Percentiles rank a stretch among this genome's conserved stretches.
These are phyloP conservation scores for Dryoscopus gambensis DNA, from an alignment of 2,113 vertebrate genomes.

Conservation along the genomic window DNA sequence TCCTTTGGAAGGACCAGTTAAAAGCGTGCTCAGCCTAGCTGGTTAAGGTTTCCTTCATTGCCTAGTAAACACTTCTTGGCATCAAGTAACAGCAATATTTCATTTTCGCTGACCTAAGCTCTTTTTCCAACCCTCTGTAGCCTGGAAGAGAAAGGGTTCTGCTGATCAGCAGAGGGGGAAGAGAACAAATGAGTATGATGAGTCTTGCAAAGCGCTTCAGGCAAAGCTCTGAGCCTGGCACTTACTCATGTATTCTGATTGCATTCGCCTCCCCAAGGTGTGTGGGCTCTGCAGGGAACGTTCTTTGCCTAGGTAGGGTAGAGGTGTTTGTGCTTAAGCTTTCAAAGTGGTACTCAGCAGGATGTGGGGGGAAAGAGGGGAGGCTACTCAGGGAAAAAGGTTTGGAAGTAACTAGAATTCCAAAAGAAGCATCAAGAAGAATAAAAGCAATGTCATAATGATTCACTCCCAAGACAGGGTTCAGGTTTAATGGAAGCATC, in stretches of 20 bases:
- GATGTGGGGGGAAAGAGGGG: neutral
- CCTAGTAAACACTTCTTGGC: neutral
- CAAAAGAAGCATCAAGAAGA: neutral
- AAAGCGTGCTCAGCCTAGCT: neutral
- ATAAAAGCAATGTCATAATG: neutral
- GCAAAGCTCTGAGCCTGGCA: constrained; percentile 1
- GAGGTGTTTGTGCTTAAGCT: neutral
- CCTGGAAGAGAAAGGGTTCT: constrained; percentile 1
- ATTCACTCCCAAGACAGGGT: neutral
- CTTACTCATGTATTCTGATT: neutral
- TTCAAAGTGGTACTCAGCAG: neutral
- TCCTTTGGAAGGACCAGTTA: neutral
- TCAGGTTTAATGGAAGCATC: neutral
- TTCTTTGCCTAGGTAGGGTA: neutral
- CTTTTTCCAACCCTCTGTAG: neutral
- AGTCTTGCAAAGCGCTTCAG: neutral
- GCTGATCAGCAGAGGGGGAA: neutral
- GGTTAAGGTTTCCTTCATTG: neutral
- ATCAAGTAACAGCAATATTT: neutral
- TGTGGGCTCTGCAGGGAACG: neutral
- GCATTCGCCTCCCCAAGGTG: neutral
- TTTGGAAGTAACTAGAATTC: neutral
- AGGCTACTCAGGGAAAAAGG: neutral
- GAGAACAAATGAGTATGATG: neutral
- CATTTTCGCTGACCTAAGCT: constrained; percentile 4